A percentile compares a stretch with the other conserved stretches of the same genome.
phyloP scores from a whole-genome alignment of 2,113 vertebrate species.

The Nicator chloris region DNA sequence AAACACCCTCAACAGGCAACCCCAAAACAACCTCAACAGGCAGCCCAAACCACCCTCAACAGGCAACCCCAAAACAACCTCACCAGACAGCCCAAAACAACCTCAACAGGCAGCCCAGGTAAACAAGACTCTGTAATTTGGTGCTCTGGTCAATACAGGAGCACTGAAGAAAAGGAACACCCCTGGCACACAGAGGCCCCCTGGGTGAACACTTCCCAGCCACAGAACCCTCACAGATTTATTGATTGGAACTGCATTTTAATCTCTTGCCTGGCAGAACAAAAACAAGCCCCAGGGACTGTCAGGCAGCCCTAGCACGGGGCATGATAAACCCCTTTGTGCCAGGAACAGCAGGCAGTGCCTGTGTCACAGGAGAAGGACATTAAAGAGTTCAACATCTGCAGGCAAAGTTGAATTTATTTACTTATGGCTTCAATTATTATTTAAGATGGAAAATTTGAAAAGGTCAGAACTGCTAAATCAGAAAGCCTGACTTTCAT shows the following conservation, averaged over 20 bases:
- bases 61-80: background rate
- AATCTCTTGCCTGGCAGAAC: slow-evolving; percentile 2
- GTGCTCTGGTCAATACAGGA: background rate
- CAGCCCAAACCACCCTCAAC: background rate
- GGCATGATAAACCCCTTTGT: background rate
- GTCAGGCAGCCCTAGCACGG: slow-evolving; percentile 1
- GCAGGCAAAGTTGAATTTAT: slow-evolving; percentile 52
- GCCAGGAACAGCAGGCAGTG: background rate
- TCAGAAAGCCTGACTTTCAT: slow-evolving; percentile 42
- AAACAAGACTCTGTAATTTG: background rate
- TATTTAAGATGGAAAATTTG: slow-evolving; percentile 58
- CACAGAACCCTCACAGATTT: background rate
- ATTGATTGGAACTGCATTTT: slow-evolving; percentile 32
- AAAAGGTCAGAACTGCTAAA: slow-evolving; percentile 59
- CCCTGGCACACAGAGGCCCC: background rate
- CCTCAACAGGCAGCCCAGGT: background rate
- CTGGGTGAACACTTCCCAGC: background rate
- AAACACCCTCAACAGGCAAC: too few species aligned
- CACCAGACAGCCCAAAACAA: background rate
- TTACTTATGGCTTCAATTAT: slow-evolving; percentile 54
- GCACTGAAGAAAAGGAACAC: background rate
- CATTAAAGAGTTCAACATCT: slow-evolving; percentile 40
- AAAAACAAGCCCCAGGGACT: slow-evolving; percentile 17
- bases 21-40: background rate
- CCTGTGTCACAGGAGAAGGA: background rate